Conservation (phyloP, 2,888 invertebrate genomes). For the Ischnura elegans region DNA sequence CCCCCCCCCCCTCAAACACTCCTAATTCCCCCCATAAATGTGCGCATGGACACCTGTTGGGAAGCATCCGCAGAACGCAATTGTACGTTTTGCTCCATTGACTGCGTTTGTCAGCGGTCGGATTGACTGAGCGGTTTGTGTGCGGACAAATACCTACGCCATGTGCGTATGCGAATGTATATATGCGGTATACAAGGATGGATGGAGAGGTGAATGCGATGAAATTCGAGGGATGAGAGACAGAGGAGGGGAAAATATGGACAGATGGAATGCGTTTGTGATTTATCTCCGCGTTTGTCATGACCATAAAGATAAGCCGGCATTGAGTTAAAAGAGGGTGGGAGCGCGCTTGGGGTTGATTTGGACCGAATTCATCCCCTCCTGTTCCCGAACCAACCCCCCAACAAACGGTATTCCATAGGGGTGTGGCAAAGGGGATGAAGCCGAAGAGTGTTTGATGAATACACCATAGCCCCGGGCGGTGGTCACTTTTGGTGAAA, state of each 20-base stretch:
- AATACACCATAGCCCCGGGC: not conserved
- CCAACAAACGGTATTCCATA: not conserved
- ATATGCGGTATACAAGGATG: not conserved
- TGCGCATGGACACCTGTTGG: slow-evolving; percentile 56
- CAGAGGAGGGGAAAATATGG: not conserved
- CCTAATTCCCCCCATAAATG: not conserved
- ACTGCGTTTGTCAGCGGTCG: slow-evolving; percentile 62
- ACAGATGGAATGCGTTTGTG: slow-evolving; percentile 34
- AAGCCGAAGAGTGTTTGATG: not conserved
- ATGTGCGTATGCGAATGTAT: not conserved
- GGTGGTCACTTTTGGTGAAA: not conserved
- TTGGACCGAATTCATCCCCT: slow-evolving; percentile 43
- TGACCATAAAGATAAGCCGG: slow-evolving; percentile 39
- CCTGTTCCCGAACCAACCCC: not conserved
- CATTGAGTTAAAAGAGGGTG: not conserved
- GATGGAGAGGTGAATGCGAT: not conserved
- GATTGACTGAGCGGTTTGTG: not conserved
- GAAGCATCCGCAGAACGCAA: slow-evolving; percentile 46
- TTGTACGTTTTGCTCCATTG: slow-evolving; percentile 59
- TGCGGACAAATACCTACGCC: not conserved
- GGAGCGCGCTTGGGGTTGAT: slow-evolving; percentile 22
- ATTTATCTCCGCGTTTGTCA: slow-evolving; percentile 62
- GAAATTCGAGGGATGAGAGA: not conserved
- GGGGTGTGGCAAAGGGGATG: not conserved
- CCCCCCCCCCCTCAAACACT: not conserved